phyloP scores from a whole-genome alignment of 2,797 vertebrate species.

The Pseudocheirus occidentalis region DNA sequence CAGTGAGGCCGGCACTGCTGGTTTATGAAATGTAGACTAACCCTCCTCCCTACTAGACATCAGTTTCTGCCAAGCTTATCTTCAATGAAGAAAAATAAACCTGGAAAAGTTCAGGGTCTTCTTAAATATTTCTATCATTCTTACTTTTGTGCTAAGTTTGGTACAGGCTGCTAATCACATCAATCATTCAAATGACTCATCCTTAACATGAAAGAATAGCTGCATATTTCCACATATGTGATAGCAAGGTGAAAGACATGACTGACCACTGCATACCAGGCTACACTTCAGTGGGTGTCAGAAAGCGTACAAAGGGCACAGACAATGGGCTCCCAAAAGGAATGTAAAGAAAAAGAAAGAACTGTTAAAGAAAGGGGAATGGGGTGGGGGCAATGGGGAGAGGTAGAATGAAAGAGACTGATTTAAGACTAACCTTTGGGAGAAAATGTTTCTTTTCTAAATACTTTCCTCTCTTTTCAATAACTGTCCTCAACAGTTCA shows the following conservation, averaged over 20 bases:
- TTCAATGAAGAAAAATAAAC: background rate
- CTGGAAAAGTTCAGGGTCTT: background rate
- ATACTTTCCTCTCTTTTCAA: constrained; percentile 66
- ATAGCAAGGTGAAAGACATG: constrained; percentile 27
- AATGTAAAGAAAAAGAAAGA: constrained; percentile 47
- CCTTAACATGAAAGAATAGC: constrained; percentile 25
- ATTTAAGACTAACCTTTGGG: constrained; percentile 59
- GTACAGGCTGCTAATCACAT: constrained; percentile 12
- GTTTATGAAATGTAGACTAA: constrained; percentile 29
- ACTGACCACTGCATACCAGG: constrained; percentile 42
- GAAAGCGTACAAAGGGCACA: constrained; percentile 7
- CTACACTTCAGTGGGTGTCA: background rate
- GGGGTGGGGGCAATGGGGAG: background rate
- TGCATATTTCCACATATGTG: constrained; percentile 50
- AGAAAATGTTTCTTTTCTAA: constrained; percentile 62
- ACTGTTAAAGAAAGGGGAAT: background rate
- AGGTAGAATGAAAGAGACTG: background rate
- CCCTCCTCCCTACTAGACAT: constrained; percentile 17
- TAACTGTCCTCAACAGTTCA: constrained; percentile 54
- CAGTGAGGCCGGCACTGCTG: background rate
- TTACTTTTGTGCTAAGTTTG: constrained; percentile 40
- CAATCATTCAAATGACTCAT: constrained; percentile 32
- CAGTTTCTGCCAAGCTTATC: constrained; percentile 39
- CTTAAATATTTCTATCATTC: constrained; percentile 2
- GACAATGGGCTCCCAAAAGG: constrained; percentile 39